Evolutionary conservation across 2,113 vertebrate genomes (phyloP), one percentile per base, ranked within the genome.

Genomic region (Dipodomys stephensi): DNA sequence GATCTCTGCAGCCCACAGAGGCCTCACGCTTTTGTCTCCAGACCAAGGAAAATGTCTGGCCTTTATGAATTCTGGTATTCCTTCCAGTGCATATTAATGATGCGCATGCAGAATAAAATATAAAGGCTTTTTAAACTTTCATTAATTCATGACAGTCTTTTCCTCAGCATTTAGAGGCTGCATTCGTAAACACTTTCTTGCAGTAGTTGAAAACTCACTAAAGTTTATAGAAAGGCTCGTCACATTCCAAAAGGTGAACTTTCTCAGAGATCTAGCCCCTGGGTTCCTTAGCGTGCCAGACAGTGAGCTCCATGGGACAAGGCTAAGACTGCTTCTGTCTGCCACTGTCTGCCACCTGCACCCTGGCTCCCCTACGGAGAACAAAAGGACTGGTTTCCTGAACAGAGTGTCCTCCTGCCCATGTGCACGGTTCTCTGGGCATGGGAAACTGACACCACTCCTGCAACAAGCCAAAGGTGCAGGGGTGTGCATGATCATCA

Each of bases 281-380:
- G 39, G 22, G 13, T 22, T 62, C 20, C n/a, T 32, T 28, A 9
- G 57, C 9, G 46, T 44, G 5, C 8, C 1, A 7, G n/a, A 32
- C 22, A 22, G 7, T 32, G 57, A 62, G 16, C 9, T 28, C 16
- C n/a, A 32, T 0, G 13, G 35, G 6, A 19, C 25, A 16, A 15
- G 11, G 13, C 19, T n/a, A 39, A 32, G 6, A n/a, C 1, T 67
- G 12, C 6, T 0, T 1, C 20, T 1, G 0, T 32, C 57, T 16
- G 5, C 71, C 8, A 15, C 15, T 1, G 0, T 32, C 57, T 16
- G 7, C 65, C 8, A 15, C 12, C 32, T 65, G 23, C 65, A 28
- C 22, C 2, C 35, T 32, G 3, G 1, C 0, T 3, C 5, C 2
- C 6, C 1, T 44, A 27, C 16, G 1, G 18, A 46, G 39, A 57